These are phyloP conservation scores for Dasypogon diadema DNA, from an alignment of 2,888 invertebrate species.

Conservation along the genomic window DNA sequence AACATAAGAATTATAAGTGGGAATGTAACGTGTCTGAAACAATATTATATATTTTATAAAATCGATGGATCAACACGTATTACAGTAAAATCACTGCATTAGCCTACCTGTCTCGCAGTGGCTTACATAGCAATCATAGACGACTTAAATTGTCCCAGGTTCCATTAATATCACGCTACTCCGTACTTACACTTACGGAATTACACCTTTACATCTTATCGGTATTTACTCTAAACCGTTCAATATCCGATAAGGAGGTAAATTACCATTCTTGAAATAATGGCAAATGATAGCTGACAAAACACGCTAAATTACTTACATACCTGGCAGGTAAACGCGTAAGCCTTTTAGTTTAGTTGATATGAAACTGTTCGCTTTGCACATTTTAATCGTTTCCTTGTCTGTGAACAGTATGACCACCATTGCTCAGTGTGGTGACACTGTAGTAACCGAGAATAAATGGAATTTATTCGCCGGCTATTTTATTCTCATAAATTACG, in stretches of 20 bases:
- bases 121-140: too few relatives aligned
- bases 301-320: not conserved
- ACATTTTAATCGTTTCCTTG: not conserved
- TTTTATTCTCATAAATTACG: constrained; percentile 2
- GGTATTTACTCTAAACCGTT: not conserved
- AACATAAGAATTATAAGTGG: too few relatives aligned
- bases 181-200: not conserved
- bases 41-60: too few relatives aligned
- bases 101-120: too few relatives aligned
- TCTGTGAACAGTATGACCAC: not conserved
- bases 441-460: not conserved
- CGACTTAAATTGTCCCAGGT: too few relatives aligned
- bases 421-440: not conserved
- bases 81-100: too few relatives aligned
- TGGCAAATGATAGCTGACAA: not conserved
- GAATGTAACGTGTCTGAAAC: too few relatives aligned
- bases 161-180: not conserved
- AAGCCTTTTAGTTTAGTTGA: not conserved
- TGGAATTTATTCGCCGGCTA: not conserved
- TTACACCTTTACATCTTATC: not conserved
- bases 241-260: not conserved
- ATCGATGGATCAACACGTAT: too few relatives aligned
- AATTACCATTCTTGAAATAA: not conserved
- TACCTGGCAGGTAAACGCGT: too few relatives aligned
- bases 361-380: constrained; percentile 11